Evolutionary conservation across 2,113 vertebrate genomes (phyloP), one percentile per base, ranked within the genome.

Genomic region (Cacatua alba): DNA sequence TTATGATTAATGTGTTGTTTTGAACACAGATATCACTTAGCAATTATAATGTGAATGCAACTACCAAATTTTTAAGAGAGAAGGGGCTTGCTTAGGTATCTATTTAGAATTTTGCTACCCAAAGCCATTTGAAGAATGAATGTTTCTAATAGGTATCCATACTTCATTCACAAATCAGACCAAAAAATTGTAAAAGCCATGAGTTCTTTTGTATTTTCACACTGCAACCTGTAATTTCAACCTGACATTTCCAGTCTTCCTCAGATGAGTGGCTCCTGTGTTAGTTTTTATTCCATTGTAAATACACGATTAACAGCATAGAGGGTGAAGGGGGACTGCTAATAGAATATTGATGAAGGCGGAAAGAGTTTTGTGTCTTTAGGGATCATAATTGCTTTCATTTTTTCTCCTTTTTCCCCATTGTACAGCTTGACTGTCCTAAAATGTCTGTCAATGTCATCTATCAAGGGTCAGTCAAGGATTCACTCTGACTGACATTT

Each of bases 21-120:
- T 91, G 81, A 92, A 86, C 88, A 95, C 59, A 97, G 95, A 95
- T 95, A 96, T 90, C 94, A 97, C 78, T 96, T 95, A 92, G 90
- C 78, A 96, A 96, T 96, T 96, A 94, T 79, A 95, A 97, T 94
- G 57, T 49, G 76, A 83, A 80, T 51, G 29, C 52, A 90, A 26
- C 91, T 64, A 67, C 59, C 35, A 55, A 43, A 71, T 46, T 92
- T 88, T 85, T 82, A 70, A 60, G 82, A 75, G 63, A 57, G 46
- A 81, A 94, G 53, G 21, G 13, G 31, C 44, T 72, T 53, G 23
- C 18, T 88, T 90, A 52, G 59, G 23, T 89, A 59, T 74, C 68
- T 93, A 49, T 62, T 91, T 92, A 68, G 67, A 81, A 35, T 74
- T 77, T 31, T 44, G 35, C 20, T 71, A 44, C 43, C 55, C 13